These are phyloP conservation scores for Chelmon rostratus DNA, from an alignment of 2,797 vertebrate genomes.

Conservation along the genomic window DNA sequence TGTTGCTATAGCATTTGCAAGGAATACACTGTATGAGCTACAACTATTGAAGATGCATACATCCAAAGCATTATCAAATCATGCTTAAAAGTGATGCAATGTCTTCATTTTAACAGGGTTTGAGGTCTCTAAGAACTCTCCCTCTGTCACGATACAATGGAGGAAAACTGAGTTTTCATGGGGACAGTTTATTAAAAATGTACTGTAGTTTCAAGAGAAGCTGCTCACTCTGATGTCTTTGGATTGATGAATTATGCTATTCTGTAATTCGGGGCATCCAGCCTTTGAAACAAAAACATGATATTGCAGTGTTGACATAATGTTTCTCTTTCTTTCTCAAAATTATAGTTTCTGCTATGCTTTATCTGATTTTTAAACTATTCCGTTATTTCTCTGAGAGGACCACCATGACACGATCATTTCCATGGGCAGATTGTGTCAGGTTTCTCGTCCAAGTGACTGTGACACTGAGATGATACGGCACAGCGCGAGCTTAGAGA, in stretches of 20 bases:
- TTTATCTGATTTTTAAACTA: background rate
- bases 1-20: background rate
- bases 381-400: background rate
- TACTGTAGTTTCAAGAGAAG: background rate
- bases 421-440: background rate
- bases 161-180: background rate
- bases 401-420: background rate
- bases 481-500: conserved; percentile 21
- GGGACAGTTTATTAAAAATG: background rate
- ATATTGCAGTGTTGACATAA: too few species aligned
- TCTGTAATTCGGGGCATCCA: background rate
- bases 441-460: conserved; percentile 29
- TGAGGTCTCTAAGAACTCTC: background rate
- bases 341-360: background rate
- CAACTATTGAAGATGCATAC: background rate
- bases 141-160: too few species aligned
- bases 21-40: background rate
- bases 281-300: background rate
- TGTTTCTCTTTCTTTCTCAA: background rate
- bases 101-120: background rate
- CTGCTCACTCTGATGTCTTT: background rate
- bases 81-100: background rate
- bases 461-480: conserved; percentile 46
- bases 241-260: background rate
- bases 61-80: background rate